Conservation (phyloP, 2,888 invertebrate species). For the Dioctria rufipes region DNA sequence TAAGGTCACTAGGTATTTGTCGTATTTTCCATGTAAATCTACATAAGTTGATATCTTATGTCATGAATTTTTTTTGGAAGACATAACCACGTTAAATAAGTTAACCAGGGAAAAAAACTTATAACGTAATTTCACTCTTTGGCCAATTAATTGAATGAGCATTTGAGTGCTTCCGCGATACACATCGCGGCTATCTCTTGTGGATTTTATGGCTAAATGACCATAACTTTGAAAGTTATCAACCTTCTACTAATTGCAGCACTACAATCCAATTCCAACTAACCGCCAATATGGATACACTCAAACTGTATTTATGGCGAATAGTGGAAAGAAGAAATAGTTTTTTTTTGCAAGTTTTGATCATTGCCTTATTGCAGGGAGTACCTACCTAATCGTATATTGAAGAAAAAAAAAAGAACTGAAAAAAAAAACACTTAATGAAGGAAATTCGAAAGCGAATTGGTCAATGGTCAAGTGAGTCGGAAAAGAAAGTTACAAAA, state of each 20-base stretch:
- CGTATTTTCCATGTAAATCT: constrained; percentile 9
- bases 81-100: constrained; percentile 26
- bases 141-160: constrained; percentile 28
- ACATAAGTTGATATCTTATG: background rate
- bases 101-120: constrained; percentile 1
- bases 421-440: constrained; percentile 2
- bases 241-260: constrained; percentile 33
- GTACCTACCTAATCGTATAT: no score
- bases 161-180: constrained; percentile 16
- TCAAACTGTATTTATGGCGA: background rate
- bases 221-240: constrained; percentile 47
- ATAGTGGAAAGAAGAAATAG: background rate
- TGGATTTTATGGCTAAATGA: constrained; percentile 21
- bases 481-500: constrained; percentile 46
- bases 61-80: background rate
- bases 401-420: no score
- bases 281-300: background rate
- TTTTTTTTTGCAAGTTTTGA: constrained; percentile 14
- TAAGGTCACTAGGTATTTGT: constrained; percentile 6
- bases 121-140: constrained; percentile 2
- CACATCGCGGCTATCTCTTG: constrained; percentile 2
- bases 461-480: constrained; percentile 33
- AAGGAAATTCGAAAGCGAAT: constrained; percentile 29
- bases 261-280: constrained; percentile 13
- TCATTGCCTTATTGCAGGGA: constrained; percentile 1